Conservation (phyloP, 2,797 vertebrate species). For the Acipenser ruthenus region DNA sequence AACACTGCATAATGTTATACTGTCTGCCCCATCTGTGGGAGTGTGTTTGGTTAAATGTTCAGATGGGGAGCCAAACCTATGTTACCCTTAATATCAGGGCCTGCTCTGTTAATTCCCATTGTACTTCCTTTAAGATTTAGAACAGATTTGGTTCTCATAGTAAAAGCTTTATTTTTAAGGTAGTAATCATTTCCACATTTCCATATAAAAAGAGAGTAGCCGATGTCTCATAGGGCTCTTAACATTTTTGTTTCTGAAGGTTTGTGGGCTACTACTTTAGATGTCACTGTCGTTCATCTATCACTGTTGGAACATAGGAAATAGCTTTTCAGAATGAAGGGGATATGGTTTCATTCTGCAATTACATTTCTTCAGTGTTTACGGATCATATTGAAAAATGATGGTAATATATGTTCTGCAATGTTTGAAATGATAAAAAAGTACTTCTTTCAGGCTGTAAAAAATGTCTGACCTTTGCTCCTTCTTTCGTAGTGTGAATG, state of each 20-base stretch:
- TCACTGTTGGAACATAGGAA: conserved; percentile 61
- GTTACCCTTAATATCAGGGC: conserved; percentile 34
- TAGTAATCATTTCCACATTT: conserved; percentile 83
- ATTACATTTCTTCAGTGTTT: conserved; percentile 61
- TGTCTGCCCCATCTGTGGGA: conserved; percentile 27
- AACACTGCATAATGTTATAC: no score
- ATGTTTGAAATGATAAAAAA: conserved; percentile 44
- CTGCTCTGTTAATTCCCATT: conserved; percentile 46
- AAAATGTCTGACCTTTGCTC: conserved; percentile 36
- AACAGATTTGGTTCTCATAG: conserved; percentile 65
- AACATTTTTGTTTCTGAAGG: conserved; percentile 46
- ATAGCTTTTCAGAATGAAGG: conserved; percentile 59
- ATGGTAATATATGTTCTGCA: conserved; percentile 41
- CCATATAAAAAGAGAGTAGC: conserved; percentile 49
- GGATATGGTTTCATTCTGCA: conserved; percentile 63
- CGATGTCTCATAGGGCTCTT: conserved; percentile 48
- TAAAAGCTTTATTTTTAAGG: conserved; percentile 56
- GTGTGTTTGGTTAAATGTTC: conserved; percentile 31
- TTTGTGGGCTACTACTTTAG: conserved; percentile 45
- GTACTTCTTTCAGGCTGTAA: neutral
- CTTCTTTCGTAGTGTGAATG: conserved; percentile 40
- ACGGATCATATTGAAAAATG: conserved; percentile 48
- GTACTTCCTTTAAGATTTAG: conserved; percentile 55
- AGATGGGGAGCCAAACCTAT: conserved; percentile 34
- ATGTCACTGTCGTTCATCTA: conserved; percentile 56